These are phyloP conservation scores for Diadema setosum DNA, from an alignment of 35 echinoderm and acorn worm species.

Conservation along the genomic window DNA sequence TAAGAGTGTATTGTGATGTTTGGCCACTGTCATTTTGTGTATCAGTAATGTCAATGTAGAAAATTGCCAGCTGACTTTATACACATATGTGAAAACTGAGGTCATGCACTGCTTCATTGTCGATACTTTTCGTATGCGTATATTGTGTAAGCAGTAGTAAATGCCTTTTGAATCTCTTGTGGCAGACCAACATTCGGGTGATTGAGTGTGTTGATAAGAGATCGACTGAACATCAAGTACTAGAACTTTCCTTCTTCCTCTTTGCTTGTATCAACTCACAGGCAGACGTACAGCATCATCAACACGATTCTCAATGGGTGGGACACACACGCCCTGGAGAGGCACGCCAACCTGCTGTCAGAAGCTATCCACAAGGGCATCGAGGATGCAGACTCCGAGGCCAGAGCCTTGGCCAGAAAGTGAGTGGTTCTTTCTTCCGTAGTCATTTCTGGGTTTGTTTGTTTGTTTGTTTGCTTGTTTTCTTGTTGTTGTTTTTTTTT, in stretches of 20 bases:
- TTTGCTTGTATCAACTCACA: conserved; percentile 19
- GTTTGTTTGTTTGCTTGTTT: no score
- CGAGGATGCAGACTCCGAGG: conserved; percentile 96
- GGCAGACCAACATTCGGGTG: neutral
- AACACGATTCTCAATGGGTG: conserved; percentile 68
- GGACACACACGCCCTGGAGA: conserved; percentile 89
- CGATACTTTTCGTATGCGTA: no score
- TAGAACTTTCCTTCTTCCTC: neutral
- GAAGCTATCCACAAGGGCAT: conserved; percentile 88
- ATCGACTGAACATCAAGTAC: neutral
- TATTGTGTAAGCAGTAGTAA: no score
- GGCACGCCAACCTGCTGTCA: conserved; percentile 61
- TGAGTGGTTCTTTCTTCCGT: conserved; percentile 36
- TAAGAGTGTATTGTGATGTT: no score
- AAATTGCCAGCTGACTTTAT: no score
- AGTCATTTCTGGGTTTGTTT: no score
- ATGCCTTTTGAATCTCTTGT: neutral
- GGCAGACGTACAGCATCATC: conserved; percentile 73
- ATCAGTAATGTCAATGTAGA: no score
- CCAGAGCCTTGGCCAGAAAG: conserved; percentile 83
- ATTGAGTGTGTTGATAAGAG: neutral
- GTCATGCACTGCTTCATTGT: no score
- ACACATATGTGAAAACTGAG: no score
- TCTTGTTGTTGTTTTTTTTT: no score
- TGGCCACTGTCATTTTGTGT: no score